Base-by-base conservation (phyloP, 2,113 vertebrate species). In the Trematocara stigmaticum region DNA sequence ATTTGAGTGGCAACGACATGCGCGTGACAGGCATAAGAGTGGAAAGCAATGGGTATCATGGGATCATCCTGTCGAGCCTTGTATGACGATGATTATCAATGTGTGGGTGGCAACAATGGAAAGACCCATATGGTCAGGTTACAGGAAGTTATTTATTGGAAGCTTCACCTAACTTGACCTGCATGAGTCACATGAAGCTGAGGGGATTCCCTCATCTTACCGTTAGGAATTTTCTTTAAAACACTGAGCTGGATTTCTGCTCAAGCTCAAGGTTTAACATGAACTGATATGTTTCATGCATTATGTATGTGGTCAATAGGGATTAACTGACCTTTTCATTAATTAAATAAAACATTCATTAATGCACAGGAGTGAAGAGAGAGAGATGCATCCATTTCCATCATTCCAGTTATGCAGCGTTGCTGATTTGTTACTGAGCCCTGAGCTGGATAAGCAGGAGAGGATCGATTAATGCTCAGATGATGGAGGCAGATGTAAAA, bases 11-110 rank as follows among this genome's bases (percentile, higher is more conserved):
- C 87, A 93, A 95, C 74, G 8, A 79, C 55, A 88, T 83, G 91
- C 93, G 47, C 94, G 90, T 94, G 94, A 96, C 88, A 88, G 61
- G 81, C 89, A 88, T 59, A 66, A 55, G 80, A 91, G 74, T 15
- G 55, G 64, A 59, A 84, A 64, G 59, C 91, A 93, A 94, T 94
- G 80, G 76, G 53, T 90, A 94, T 93, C 94, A 94, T 91, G 89
- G 85, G 94, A 94, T 86, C 86, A 34, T 90, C 80, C 64, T 18
- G 49, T 84, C 57, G 10, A 49, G 66, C 35, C 42, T 79, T 26
- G 53, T 59, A 20, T 53, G 16, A 81, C 23, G 82, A 66, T 87
- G 26, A 89, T 29, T 80, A 56, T 76, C 53, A 84, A 82, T 84
- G 83, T 83, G 57, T 40, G 40, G 52, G 53, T 57, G 40, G 49